These are phyloP conservation scores for Pterois miles DNA, from an alignment of 2,797 vertebrate genomes.

Conservation along the genomic window DNA sequence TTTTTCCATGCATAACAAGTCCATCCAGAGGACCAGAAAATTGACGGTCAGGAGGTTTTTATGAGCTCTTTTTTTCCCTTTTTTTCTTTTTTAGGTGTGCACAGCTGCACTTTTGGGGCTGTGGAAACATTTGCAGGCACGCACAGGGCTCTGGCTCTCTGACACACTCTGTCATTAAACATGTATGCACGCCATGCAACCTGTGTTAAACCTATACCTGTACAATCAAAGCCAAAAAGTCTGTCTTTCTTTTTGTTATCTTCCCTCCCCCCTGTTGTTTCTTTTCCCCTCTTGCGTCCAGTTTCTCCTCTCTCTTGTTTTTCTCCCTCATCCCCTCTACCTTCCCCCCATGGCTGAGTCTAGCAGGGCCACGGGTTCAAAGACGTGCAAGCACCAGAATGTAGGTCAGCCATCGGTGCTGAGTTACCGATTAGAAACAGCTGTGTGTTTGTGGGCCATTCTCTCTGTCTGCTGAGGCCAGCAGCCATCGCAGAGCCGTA, in stretches of 20 bases:
- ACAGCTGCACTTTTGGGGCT: conserved; percentile 73
- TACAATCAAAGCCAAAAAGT: conserved; percentile 12
- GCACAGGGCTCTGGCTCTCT: conserved; percentile 45
- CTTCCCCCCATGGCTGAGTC: conserved; percentile 76
- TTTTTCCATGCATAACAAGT: conserved; percentile 53
- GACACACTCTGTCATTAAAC: conserved; percentile 54
- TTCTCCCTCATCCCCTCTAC: conserved; percentile 64
- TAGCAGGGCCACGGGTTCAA: conserved; percentile 80
- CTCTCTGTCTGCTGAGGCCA: conserved; percentile 61
- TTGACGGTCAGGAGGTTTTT: conserved; percentile 48
- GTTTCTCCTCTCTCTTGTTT: conserved; percentile 71
- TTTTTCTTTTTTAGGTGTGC: conserved; percentile 63
- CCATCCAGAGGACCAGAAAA: conserved; percentile 50
- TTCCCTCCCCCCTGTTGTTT: conserved; percentile 15
- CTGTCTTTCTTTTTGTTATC: neutral
- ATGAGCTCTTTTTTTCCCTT: conserved; percentile 13
- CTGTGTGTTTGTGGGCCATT: conserved; percentile 79
- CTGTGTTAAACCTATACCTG: conserved; percentile 43
- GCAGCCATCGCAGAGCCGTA: conserved; percentile 41
- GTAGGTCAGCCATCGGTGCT: conserved; percentile 84
- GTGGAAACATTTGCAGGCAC: conserved; percentile 71
- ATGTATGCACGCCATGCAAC: conserved; percentile 36
- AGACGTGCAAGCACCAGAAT: conserved; percentile 81
- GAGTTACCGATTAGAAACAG: conserved; percentile 88
- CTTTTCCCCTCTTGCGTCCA: conserved; percentile 49